Conservation (phyloP, 2,888 invertebrate genomes). For the Tenthredo notha region DNA sequence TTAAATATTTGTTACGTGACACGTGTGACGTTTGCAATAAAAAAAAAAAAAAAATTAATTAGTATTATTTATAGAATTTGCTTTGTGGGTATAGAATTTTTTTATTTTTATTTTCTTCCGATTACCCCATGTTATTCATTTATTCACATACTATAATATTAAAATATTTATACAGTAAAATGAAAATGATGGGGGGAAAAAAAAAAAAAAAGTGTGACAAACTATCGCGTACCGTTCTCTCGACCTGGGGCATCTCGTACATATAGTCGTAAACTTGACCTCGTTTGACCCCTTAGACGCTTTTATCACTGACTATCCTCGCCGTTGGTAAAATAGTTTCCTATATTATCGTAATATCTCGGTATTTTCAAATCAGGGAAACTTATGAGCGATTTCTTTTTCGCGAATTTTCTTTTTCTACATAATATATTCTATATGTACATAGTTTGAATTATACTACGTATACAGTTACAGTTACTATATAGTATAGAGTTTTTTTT, state of each 20-base stretch:
- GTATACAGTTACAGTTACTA: too few species aligned
- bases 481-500: background rate
- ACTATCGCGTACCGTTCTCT: slow-evolving; percentile 43
- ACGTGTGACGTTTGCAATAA: slow-evolving; percentile 1
- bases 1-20: slow-evolving; percentile 15
- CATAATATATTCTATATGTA: too few species aligned
- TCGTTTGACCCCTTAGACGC: slow-evolving; percentile 22
- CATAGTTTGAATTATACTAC: too few species aligned
- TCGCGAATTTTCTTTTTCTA: too few species aligned
- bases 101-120: too few species aligned
- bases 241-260: slow-evolving; percentile 6
- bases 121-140: too few species aligned
- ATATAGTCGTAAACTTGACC: slow-evolving; percentile 1
- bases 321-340: background rate
- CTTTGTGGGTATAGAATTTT: too few species aligned
- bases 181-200: too few species aligned
- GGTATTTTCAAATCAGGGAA: too few species aligned
- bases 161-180: background rate
- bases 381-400: too few species aligned
- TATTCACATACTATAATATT: too few species aligned
- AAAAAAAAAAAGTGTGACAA: slow-evolving; percentile 24
- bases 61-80: too few species aligned
- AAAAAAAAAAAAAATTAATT: background rate
- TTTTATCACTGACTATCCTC: slow-evolving; percentile 4
- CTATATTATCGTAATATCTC: background rate